Percentiles rank a stretch among this genome's conserved stretches.
Conservation (phyloP, 2,888 invertebrate species). For the Cecidostiba fungosa region DNA sequence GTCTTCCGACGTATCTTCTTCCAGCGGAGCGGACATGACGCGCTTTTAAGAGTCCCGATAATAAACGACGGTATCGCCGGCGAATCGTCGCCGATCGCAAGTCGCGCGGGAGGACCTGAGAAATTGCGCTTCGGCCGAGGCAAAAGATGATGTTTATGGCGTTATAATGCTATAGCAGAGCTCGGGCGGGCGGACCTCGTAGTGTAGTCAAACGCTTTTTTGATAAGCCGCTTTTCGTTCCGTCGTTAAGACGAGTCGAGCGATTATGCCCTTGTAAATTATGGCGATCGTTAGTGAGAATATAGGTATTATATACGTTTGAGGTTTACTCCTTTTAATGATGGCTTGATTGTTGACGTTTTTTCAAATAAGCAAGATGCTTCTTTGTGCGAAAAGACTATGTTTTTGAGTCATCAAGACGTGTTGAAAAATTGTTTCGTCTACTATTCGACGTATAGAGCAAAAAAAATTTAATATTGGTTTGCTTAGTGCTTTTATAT, state of each 20-base stretch:
- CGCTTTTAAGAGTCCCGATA: slow-evolving; percentile 62
- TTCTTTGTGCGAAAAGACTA: too few relatives aligned
- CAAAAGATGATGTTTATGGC: slow-evolving; percentile 57
- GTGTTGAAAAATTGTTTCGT: too few relatives aligned
- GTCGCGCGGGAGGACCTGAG: slow-evolving; percentile 13
- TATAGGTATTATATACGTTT: neutral
- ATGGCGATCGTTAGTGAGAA: slow-evolving; percentile 32
- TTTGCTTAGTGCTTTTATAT: neutral
- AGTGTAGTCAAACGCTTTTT: slow-evolving; percentile 53
- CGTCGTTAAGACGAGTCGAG: slow-evolving; percentile 30
- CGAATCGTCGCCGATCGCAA: slow-evolving; percentile 54
- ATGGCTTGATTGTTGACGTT: neutral
- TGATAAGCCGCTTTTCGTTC: slow-evolving; percentile 60
- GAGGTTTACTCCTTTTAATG: neutral
- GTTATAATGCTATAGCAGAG: slow-evolving; percentile 47
- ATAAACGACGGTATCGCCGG: slow-evolving; percentile 57
- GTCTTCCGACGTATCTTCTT: slow-evolving; percentile 53
- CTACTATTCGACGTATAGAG: too few relatives aligned
- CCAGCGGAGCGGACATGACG: slow-evolving; percentile 58
- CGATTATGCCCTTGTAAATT: slow-evolving; percentile 36
- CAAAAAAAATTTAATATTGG: too few relatives aligned
- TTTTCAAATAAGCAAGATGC: too few relatives aligned
- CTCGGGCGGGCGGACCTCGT: neutral
- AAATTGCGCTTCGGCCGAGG: slow-evolving; percentile 25
- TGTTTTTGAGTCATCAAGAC: too few relatives aligned